phyloP scores from a whole-genome alignment of 64 coral and sea anemone species.

The Stichodactyla mertensii region DNA sequence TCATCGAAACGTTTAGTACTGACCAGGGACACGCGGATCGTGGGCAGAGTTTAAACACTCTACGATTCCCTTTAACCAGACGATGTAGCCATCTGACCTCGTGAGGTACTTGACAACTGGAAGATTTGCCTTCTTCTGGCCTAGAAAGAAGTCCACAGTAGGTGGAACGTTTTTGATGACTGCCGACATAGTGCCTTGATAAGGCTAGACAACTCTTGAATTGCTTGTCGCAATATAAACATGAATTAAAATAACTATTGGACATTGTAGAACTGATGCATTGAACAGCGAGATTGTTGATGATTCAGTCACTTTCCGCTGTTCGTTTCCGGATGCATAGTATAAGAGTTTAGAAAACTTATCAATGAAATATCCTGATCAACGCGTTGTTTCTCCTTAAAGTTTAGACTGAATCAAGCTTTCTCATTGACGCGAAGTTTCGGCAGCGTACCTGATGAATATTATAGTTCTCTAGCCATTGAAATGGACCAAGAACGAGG shows the following conservation, averaged over 20 bases:
- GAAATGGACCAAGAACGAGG: too few relatives aligned
- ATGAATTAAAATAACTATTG: conserved; percentile 3
- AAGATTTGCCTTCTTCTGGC: neutral
- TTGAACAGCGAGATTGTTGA: too few relatives aligned
- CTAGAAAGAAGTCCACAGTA: conserved; percentile 10
- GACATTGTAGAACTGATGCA: neutral
- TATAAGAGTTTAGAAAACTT: too few relatives aligned
- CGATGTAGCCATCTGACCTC: conserved; percentile 10
- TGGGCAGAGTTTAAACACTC: conserved; percentile 57
- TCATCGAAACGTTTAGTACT: neutral
- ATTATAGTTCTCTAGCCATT: too few relatives aligned
- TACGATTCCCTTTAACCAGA: conserved; percentile 41
- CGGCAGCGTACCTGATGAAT: too few relatives aligned
- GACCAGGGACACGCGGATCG: conserved; percentile 36
- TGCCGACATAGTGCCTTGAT: neutral
- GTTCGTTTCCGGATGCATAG: too few relatives aligned
- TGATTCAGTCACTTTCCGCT: too few relatives aligned
- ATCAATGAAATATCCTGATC: too few relatives aligned
- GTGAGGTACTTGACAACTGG: conserved; percentile 7
- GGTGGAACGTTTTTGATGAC: conserved; percentile 6
- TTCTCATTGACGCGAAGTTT: too few relatives aligned
- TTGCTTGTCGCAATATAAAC: conserved; percentile 14
- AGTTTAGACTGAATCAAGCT: too few relatives aligned
- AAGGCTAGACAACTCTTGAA: conserved; percentile 15
- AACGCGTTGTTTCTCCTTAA: too few relatives aligned